Evolutionary conservation across 2,888 invertebrate species (phyloP).

Genomic region (Mechanitis messenoides): DNA sequence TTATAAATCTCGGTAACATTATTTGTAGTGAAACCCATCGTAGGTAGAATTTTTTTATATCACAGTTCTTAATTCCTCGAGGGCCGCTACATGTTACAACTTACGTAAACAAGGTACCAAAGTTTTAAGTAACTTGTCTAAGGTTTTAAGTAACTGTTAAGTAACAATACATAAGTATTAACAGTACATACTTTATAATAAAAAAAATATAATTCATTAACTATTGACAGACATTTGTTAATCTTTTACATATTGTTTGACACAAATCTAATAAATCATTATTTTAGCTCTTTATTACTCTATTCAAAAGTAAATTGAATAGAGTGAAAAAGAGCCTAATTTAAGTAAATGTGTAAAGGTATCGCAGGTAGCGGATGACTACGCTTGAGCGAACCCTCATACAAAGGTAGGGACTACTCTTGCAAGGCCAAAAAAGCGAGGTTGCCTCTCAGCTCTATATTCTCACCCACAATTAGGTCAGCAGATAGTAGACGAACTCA

Average conservation of each 20-base stretch:
- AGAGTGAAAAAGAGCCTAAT: too few species aligned
- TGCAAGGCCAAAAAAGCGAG: slow-evolving; percentile 28
- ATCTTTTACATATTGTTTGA: too few species aligned
- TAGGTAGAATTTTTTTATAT: not conserved
- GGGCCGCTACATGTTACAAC: not conserved
- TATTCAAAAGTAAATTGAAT: too few species aligned
- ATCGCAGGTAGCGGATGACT: slow-evolving; percentile 11
- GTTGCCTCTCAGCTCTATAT: slow-evolving; percentile 27
- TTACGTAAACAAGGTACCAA: not conserved
- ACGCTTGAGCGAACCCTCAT: slow-evolving; percentile 52
- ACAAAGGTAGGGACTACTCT: slow-evolving; percentile 43
- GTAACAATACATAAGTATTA: not conserved
- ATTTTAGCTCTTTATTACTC: too few species aligned
- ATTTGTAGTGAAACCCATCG: not conserved
- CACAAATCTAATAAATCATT: too few species aligned
- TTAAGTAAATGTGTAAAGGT: not conserved
- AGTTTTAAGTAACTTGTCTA: not conserved
- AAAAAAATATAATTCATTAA: too few species aligned
- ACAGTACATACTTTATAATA: too few species aligned
- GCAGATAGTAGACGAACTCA: slow-evolving; percentile 27
- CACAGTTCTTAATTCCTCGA: not conserved
- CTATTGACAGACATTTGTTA: too few species aligned
- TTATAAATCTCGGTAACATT: not conserved
- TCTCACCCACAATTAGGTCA: slow-evolving; percentile 30
- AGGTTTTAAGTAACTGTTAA: not conserved